A percentile compares a stretch with the other conserved stretches of the same genome.
Evolutionary conservation across 2,113 vertebrate species (phyloP).

Genomic region (Peromyscus californicus): DNA sequence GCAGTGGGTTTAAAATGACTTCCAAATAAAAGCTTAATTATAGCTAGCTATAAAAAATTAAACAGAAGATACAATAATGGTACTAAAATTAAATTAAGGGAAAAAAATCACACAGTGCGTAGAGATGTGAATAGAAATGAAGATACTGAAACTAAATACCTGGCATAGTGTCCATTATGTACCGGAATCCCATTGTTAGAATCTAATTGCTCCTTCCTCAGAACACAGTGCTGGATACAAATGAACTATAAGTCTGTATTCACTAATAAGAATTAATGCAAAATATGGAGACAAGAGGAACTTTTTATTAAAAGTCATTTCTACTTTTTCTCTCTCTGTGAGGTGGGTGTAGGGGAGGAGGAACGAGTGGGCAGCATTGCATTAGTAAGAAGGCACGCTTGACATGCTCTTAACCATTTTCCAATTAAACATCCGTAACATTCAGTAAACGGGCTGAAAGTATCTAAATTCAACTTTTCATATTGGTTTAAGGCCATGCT

Average conservation of each 20-base stretch:
- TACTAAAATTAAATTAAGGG: slow-evolving; percentile 82
- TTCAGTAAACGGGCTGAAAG: slow-evolving; percentile 34
- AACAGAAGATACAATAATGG: slow-evolving; percentile 71
- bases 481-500: background rate
- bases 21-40: slow-evolving; percentile 88
- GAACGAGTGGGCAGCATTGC: background rate
- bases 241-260: slow-evolving; percentile 25
- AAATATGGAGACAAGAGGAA: slow-evolving; percentile 23
- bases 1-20: slow-evolving; percentile 86
- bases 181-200: slow-evolving; percentile 71
- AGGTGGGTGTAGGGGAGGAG: background rate
- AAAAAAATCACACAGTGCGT: slow-evolving; percentile 75
- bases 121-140: slow-evolving; percentile 74
- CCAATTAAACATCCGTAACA: background rate
- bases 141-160: slow-evolving; percentile 75
- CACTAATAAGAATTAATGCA: slow-evolving; percentile 64
- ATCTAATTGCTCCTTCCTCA: slow-evolving; percentile 74
- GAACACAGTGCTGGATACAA: slow-evolving; percentile 68
- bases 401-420: slow-evolving; percentile 24
- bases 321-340: slow-evolving; percentile 54
- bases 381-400: background rate
- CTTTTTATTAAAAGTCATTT: slow-evolving; percentile 61
- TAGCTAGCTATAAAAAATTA: slow-evolving; percentile 84
- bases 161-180: slow-evolving; percentile 71
- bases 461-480: background rate